Evolutionary conservation across 30 jellyfish, hydroid and myxozoan genomes (phyloP), one percentile per base, ranked within the genome.

Genomic region (Hydractinia echinata): DNA sequence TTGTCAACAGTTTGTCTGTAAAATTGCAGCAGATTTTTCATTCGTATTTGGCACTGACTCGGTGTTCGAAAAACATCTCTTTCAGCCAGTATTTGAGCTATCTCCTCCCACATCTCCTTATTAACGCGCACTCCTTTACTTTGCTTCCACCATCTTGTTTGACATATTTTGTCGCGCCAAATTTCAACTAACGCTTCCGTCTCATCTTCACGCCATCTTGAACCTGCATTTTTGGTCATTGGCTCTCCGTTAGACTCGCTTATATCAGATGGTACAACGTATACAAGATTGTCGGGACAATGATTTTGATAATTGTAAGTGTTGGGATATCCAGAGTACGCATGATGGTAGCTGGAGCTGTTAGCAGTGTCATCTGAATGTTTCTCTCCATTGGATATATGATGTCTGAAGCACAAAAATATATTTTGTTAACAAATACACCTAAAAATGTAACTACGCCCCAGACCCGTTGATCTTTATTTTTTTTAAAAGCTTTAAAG

Each of bases 181-280:
- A 71, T 71, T 71, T 71, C 81, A 10, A 71, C 81, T 20, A 71
- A 50, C 7, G 81, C 81, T 71, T 71, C 81, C 60, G 81, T 71
- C n/a, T 71, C 81, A 71, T 71, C 81, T 71, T 71, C 81, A 48
- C 81, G 81, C 81, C 81, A 71, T 71, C 81, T 71, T 8, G 81
- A 71, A n/a, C 81, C 81, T 19, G 81, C 81, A 71, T 71, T 71
- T 15, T 71, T 71, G 4, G 81, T 71, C 67, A 71, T 58, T 8
- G 81, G 81, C 51, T 71, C 69, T 48, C 51, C 81, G 53, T 5
- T 30, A 5, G 55, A 50, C 51, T 71, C 81, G 51, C 51, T 71
- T 7, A 54, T 71, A 51, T 71, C 81, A 8, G 81, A 71, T 20
- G 81, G 81, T 14, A 71, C 51, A 7, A 71, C 81, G 67, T 71